phyloP scores from a whole-genome alignment of 2,113 vertebrate genomes.

The Perognathus longimembris region DNA sequence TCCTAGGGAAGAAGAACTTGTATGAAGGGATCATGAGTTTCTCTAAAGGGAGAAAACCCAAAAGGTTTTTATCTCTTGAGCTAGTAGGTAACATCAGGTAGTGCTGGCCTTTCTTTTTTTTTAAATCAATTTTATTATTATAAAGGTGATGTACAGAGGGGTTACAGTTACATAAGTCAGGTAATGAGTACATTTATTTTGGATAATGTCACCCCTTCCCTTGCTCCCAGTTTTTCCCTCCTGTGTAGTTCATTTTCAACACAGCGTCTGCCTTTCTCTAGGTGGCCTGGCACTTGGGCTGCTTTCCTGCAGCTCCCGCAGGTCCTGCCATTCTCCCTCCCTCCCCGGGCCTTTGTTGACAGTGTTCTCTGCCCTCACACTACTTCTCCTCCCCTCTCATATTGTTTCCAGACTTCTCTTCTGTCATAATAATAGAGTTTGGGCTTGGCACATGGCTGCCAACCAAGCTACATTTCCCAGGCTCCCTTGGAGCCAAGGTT shows the following conservation, averaged over 20 bases:
- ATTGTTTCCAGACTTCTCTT: conserved; percentile 14
- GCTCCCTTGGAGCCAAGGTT: not conserved
- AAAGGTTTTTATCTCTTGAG: too few species aligned
- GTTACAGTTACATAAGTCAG: too few species aligned
- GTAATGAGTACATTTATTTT: too few species aligned
- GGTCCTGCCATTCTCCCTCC: not conserved
- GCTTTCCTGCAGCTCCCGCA: not conserved
- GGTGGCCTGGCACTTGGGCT: not conserved
- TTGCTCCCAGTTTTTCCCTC: too few species aligned
- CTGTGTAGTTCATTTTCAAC: too few species aligned
- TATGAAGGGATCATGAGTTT: not conserved
- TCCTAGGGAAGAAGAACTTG: not conserved
- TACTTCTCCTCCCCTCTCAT: not conserved
- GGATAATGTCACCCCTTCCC: too few species aligned
- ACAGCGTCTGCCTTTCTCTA: not conserved
- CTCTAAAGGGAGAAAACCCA: not conserved
- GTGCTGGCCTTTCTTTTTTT: too few species aligned
- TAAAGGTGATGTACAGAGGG: too few species aligned
- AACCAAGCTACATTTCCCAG: not conserved
- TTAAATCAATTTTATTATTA: too few species aligned
- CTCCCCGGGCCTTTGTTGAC: not conserved
- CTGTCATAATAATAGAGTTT: not conserved
- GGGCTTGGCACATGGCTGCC: not conserved
- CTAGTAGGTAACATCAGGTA: too few species aligned
- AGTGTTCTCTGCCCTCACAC: not conserved